These are phyloP conservation scores for Azemiops feae DNA, from an alignment of 2,113 vertebrate genomes.

Conservation along the genomic window DNA sequence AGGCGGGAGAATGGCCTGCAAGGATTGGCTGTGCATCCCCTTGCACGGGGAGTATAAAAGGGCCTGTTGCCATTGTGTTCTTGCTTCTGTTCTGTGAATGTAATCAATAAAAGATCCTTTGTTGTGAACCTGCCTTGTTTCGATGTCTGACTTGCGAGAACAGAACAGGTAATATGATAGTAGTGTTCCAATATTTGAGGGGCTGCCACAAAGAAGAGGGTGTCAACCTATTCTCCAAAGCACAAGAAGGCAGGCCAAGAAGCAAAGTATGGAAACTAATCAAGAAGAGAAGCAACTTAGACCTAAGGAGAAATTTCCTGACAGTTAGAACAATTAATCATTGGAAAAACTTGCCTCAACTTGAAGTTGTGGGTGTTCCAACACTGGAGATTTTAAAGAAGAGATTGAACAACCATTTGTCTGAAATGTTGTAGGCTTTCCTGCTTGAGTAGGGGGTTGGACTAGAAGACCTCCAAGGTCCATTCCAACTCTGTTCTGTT, in stretches of 20 bases:
- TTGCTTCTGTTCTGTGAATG: too few species aligned
- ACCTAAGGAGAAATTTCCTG: neutral
- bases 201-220: neutral
- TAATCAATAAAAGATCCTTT: too few species aligned
- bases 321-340: neutral
- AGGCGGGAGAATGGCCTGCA: too few species aligned
- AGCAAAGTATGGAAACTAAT: neutral
- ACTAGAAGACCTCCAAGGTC: neutral
- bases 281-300: neutral
- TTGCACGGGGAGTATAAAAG: too few species aligned
- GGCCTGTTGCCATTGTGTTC: too few species aligned
- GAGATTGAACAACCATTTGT: neutral
- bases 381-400: neutral
- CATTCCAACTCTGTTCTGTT: neutral
- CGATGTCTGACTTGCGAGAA: too few species aligned
- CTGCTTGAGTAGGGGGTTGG: neutral
- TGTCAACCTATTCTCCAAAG: neutral
- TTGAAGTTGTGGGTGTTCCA: neutral
- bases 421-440: neutral
- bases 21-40: too few species aligned
- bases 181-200: neutral
- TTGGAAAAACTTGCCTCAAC: neutral
- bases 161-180: neutral
- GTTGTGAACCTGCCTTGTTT: too few species aligned
- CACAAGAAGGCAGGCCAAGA: neutral